Conservation (phyloP, 2,797 vertebrate species). For the Tokudaia muenninki region DNA sequence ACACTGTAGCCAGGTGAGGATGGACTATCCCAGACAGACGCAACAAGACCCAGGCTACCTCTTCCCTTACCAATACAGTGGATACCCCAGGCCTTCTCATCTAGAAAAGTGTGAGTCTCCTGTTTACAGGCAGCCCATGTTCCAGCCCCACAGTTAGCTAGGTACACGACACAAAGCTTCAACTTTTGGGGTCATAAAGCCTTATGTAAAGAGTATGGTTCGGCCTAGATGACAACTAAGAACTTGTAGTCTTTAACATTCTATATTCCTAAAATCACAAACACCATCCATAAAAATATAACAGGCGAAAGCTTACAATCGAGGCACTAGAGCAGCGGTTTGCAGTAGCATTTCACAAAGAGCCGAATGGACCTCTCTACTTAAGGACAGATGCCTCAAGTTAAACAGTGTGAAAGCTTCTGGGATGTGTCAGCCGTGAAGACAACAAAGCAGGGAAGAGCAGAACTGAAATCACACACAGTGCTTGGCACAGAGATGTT, state of each 20-base stretch:
- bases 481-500: constrained; percentile 25
- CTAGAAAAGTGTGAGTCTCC: background rate
- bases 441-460: background rate
- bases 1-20: background rate
- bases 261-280: constrained; percentile 2
- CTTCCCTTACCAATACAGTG: background rate
- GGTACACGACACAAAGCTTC: background rate
- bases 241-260: background rate
- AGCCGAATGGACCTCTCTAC: background rate
- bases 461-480: constrained; percentile 47
- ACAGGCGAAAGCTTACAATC: background rate
- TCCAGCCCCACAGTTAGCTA: background rate
- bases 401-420: background rate
- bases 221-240: background rate
- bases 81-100: background rate
- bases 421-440: background rate
- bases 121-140: background rate
- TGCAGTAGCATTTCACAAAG: background rate
- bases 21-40: background rate
- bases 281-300: background rate
- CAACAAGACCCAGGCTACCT: background rate
- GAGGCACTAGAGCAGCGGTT: background rate
- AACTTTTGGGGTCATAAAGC: constrained; percentile 20
- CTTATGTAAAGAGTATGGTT: constrained; percentile 7
- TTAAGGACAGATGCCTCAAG: background rate